Evolutionary conservation across 2,888 invertebrate genomes (phyloP), one percentile per base, ranked within the genome.

Genomic region (Brachynemurus nebulosus): DNA sequence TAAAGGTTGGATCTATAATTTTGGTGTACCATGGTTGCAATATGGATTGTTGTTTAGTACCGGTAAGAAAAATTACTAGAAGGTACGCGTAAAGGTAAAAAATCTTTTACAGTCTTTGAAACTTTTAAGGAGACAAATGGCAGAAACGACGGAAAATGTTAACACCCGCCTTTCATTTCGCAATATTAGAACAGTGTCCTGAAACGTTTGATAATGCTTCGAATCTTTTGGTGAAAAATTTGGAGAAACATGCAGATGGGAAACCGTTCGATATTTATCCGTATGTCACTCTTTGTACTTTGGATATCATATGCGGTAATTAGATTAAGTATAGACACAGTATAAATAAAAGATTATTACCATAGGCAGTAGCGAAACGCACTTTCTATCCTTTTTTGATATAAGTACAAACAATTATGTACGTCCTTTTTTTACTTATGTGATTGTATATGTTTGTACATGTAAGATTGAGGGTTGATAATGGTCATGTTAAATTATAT

Each of bases 161-260:
- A 38, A 85, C 85, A 0, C 84, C 85, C 1, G 73, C 85, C 0
- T 86, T 85, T 60, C 86, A 86, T 61, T 85, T 84, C 57, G 77
- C 78, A 55, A 82, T 85, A 47, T 60, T 86, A 43, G 78, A 82
- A 55, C 73, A 79, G 52, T 85, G 83, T 59, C 59, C 81, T 6
- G 74, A 75, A 5, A 71, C 80, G 0, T 84, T 86, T 56, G 74
- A 81, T 53, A 71, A 71, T 46, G 78, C 81, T 48, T 67, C 72
- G 12, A 60, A 64, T 34, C 64, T 75, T 12, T 63, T 86, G 45
- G 59, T 74, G 0, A 58, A 71, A 1, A 74, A 75, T 52, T 58
- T 85, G 17, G 55, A 55, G 20, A 41, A 51, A 14, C 53, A 60
- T 45, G 59, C 61, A 1, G 53, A 61, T 18, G 65, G 63, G 23